A percentile compares a stretch with the other conserved stretches of the same genome.
phyloP scores from a whole-genome alignment of 92 coral and sea anemone species.

The Phenganax marumi region DNA sequence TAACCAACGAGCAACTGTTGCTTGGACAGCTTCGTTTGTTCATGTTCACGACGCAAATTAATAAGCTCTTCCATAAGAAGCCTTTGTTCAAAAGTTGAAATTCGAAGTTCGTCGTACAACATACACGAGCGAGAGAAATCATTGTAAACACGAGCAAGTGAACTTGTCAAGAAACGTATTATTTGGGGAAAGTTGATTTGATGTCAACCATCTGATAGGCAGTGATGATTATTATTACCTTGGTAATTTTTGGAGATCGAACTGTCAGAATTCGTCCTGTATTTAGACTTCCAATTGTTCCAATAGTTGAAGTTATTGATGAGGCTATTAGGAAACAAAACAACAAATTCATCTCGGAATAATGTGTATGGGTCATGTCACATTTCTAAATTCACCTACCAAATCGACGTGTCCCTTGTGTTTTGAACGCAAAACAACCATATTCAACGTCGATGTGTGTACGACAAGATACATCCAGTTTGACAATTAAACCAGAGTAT shows the following conservation, averaged over 20 bases:
- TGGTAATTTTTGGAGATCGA: background rate
- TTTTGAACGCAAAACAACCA: slow-evolving; percentile 32
- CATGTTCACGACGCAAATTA: too few relatives aligned
- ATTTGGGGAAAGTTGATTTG: too few relatives aligned
- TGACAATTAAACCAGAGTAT: slow-evolving; percentile 10
- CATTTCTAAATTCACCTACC: slow-evolving; percentile 6
- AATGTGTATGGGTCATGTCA: background rate
- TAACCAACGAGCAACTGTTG: too few relatives aligned
- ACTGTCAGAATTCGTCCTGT: background rate
- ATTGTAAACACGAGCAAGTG: too few relatives aligned
- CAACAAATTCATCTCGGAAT: background rate
- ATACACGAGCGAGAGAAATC: background rate
- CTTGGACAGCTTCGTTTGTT: too few relatives aligned
- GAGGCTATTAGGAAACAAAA: background rate
- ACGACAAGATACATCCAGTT: slow-evolving; percentile 11
- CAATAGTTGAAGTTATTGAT: background rate
- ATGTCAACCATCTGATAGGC: too few relatives aligned
- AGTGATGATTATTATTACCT: background rate
- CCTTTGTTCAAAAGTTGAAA: too few relatives aligned
- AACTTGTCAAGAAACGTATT: too few relatives aligned
- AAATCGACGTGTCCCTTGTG: background rate
- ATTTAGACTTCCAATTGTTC: background rate
- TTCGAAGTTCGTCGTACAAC: too few relatives aligned
- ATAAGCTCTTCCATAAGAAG: too few relatives aligned
- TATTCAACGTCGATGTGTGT: background rate